Evolutionary conservation across 2,113 vertebrate species (phyloP).

Genomic region (Burhinus bistriatus): DNA sequence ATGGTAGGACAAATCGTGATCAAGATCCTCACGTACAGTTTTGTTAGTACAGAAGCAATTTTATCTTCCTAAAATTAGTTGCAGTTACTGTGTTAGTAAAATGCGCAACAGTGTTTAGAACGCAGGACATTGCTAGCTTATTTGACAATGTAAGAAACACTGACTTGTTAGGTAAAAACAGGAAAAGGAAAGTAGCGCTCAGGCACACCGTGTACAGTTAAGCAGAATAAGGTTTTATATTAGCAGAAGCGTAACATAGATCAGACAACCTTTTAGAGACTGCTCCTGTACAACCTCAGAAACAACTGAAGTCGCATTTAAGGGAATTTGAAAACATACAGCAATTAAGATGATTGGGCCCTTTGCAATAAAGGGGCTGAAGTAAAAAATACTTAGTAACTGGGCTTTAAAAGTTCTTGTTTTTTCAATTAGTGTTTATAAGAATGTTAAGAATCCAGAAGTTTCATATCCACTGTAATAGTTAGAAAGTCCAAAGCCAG

Average conservation of each 20-base stretch:
- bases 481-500: not conserved
- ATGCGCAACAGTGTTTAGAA: not conserved
- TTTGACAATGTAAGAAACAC: not conserved
- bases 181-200: not conserved
- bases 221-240: not conserved
- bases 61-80: slow-evolving; percentile 16
- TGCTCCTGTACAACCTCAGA: not conserved
- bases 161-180: not conserved
- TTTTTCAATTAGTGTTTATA: not conserved
- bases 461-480: not conserved
- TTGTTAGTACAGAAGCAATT: not conserved
- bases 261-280: not conserved
- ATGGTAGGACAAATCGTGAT: not conserved
- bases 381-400: not conserved
- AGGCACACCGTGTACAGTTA: not conserved
- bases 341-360: not conserved
- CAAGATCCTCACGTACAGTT: not conserved
- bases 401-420: not conserved
- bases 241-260: not conserved
- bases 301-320: not conserved
- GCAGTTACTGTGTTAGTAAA: slow-evolving; percentile 46
- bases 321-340: not conserved
- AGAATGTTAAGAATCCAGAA: not conserved
- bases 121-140: not conserved
- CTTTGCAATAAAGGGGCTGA: not conserved